Conservation (phyloP, 2,888 invertebrate genomes). For the Rutpela maculata region DNA sequence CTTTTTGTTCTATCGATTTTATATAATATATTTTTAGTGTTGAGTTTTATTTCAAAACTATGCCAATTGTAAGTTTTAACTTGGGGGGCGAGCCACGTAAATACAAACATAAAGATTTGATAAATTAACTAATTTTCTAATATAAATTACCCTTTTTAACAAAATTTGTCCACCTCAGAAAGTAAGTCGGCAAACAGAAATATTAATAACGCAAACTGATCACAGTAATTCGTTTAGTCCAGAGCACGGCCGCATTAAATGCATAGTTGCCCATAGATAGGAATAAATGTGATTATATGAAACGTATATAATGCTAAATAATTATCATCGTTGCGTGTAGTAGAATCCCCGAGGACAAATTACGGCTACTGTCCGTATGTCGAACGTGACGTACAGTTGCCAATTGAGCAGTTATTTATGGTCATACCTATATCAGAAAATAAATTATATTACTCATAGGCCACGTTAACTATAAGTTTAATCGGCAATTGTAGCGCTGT, state of each 20-base stretch:
- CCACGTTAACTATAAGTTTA: slow-evolving; percentile 64
- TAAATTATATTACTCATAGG: slow-evolving; percentile 68
- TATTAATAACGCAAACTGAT: neutral
- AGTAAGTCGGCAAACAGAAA: neutral
- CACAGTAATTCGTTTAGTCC: slow-evolving; percentile 17
- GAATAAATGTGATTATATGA: slow-evolving; percentile 70
- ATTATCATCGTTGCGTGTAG: slow-evolving; percentile 71
- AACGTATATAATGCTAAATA: slow-evolving; percentile 72
- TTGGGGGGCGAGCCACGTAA: too few species aligned
- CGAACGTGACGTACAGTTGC: slow-evolving; percentile 71
- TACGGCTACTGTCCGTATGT: slow-evolving; percentile 70
- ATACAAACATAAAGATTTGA: too few species aligned
- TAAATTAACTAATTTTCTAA: too few species aligned
- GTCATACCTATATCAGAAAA: slow-evolving; percentile 64
- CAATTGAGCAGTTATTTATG: slow-evolving; percentile 69
- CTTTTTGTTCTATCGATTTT: too few species aligned
- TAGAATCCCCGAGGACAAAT: slow-evolving; percentile 70
- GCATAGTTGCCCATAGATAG: slow-evolving; percentile 66
- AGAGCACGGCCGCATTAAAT: slow-evolving; percentile 37
- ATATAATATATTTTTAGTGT: too few species aligned
- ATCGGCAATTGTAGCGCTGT: slow-evolving; percentile 53
- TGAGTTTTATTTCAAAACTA: too few species aligned
- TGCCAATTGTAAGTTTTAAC: too few species aligned
- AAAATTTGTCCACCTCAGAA: too few species aligned
- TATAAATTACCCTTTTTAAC: too few species aligned